Evolutionary conservation across 2,797 vertebrate genomes (phyloP), one percentile per base, ranked within the genome.

Genomic region (Paguma larvata): DNA sequence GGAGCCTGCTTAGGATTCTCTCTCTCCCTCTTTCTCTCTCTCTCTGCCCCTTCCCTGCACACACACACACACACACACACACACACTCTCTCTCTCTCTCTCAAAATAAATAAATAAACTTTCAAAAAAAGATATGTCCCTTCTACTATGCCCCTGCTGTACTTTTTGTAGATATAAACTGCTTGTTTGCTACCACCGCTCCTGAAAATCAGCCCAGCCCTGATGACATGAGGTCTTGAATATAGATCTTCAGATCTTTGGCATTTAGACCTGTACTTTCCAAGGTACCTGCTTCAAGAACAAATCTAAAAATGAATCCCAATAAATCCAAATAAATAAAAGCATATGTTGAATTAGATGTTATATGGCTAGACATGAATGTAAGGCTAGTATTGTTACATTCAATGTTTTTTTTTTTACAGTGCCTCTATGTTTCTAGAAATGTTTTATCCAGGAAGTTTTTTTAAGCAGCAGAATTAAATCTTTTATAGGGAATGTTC

Each of bases 291-390:
- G 65, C 51, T 85, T 89, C 5, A 79, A 85, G 41, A 84, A 11
- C 6, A 93, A 1, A 53, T 84, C 85, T 96, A 51, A 48, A 95
- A 96, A 46, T 67, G 19, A 95, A 32, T 93, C 27, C 93, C 27
- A 19, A 85, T 96, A 70, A 32, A 91, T 80, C 38, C 73, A 8
- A 78, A 72, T 9, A 93, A 91, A 46, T 80, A 41, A 91, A 93
- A 86, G 70, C 51, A 62, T 30, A 82, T 63, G 44, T 80, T 95
- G 59, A 86, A 63, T 18, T 68, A 70, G 11, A 44, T 94, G 30
- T 93, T 91, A 59, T 46, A 19, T 92, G 85, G 9, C 30, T 95
- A 21, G 87, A 77, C 51, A 46, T 85, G 53, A 96, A 92, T 85
- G n/a, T 51, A 85, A 92, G 32, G 14, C 59, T 67, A 32, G 41